Percentiles rank a stretch among this genome's conserved stretches.
phyloP scores from a whole-genome alignment of 2,797 vertebrate genomes.

The Crocodylus rhombifer region DNA sequence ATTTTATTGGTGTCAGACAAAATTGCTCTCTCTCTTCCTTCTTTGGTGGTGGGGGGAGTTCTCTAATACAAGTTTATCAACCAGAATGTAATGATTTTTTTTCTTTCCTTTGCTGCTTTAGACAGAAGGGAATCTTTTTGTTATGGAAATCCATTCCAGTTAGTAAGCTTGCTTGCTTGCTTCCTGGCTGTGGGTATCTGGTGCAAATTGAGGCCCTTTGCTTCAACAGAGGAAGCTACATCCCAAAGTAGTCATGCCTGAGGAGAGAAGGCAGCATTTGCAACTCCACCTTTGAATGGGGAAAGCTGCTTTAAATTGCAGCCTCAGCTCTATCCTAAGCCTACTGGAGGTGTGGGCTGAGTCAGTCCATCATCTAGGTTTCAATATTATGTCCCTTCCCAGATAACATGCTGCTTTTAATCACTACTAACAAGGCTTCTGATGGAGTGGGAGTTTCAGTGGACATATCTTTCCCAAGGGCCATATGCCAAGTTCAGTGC shows the following conservation, averaged over 20 bases:
- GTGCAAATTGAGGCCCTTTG: background rate
- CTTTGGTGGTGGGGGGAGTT: background rate
- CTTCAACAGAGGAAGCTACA: constrained; percentile 38
- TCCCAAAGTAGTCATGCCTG: constrained; percentile 39
- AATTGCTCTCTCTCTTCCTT: background rate
- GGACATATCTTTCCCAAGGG: background rate
- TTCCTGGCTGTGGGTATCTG: background rate
- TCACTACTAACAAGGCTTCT: background rate
- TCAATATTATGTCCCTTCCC: background rate
- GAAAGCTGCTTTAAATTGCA: background rate
- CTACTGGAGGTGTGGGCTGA: constrained; percentile 22
- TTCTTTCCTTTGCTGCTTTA: background rate
- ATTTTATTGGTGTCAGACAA: background rate
- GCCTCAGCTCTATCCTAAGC: background rate
- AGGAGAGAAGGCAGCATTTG: constrained; percentile 19
- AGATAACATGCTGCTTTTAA: background rate
- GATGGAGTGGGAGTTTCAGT: background rate
- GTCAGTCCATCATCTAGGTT: background rate
- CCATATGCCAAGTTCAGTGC: background rate
- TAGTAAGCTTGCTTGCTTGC: background rate
- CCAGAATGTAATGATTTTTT: background rate
- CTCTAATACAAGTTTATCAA: too few species aligned
- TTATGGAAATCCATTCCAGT: background rate
- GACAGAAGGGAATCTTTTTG: constrained; percentile 16
- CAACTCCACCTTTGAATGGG: constrained; percentile 31